These are phyloP conservation scores for Pseudopodoces humilis DNA, from an alignment of 2,113 vertebrate species.

Conservation along the genomic window DNA sequence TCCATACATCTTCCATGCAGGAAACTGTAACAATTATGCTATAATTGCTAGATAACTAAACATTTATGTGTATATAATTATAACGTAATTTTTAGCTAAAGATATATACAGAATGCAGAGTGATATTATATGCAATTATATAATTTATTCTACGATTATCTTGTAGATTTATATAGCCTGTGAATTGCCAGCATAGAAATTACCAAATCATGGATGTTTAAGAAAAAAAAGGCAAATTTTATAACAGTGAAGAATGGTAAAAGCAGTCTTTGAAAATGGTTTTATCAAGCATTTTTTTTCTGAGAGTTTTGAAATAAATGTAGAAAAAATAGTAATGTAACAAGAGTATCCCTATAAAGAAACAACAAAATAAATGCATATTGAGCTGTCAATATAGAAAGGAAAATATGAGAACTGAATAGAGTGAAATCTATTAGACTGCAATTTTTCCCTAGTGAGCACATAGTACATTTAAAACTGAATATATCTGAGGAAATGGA, in stretches of 20 bases:
- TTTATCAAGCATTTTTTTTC: not conserved
- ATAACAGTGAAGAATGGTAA: not conserved
- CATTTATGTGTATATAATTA: slow-evolving; percentile 49
- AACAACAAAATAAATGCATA: not conserved
- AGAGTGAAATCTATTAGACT: not conserved
- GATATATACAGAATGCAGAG: slow-evolving; percentile 17
- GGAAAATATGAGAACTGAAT: not conserved
- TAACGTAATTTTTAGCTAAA: slow-evolving; percentile 51
- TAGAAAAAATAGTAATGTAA: not conserved
- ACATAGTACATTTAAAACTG: not conserved
- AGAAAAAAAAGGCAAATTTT: not conserved
- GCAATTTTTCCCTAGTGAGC: not conserved
- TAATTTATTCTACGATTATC: slow-evolving; percentile 23
- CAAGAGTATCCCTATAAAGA: not conserved
- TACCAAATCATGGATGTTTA: not conserved
- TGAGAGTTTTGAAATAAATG: not conserved
- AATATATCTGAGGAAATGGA: not conserved
- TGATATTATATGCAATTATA: slow-evolving; percentile 17
- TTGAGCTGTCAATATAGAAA: not conserved
- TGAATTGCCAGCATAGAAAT: not conserved
- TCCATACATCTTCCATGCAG: not conserved
- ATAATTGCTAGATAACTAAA: slow-evolving; percentile 53
- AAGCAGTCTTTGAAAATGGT: not conserved
- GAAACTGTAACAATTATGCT: slow-evolving; percentile 3
- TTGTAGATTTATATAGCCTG: slow-evolving; percentile 16